Evolutionary conservation across 1,140 invertebrate species (phyloP).

Genomic region (Dreissena rostriformis): DNA sequence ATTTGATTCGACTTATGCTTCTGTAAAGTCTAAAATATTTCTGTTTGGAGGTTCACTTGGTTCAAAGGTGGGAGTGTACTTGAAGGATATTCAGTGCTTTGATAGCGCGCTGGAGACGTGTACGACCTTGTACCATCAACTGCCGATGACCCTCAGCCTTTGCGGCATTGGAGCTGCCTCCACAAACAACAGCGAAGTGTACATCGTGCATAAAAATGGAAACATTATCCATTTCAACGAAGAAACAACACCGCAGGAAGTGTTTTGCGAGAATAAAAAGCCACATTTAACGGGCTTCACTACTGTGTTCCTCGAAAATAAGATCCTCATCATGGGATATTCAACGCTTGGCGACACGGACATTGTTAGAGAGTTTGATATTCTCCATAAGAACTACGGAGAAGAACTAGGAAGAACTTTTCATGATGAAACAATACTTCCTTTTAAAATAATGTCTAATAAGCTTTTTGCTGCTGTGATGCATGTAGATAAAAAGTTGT

Average conservation of each 20-base stretch:
- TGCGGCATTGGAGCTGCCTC: constrained; percentile 36
- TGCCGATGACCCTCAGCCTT: constrained; percentile 40
- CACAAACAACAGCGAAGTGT: constrained; percentile 27
- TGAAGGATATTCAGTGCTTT: constrained; percentile 55
- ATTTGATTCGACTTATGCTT: constrained; percentile 45
- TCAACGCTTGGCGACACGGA: constrained; percentile 39
- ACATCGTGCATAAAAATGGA: constrained; percentile 40
- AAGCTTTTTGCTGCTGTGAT: constrained; percentile 24
- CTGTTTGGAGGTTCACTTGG: constrained; percentile 47
- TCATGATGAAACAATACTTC: constrained; percentile 24
- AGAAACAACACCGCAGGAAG: neutral
- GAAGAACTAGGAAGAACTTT: no score
- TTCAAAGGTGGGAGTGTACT: constrained; percentile 29
- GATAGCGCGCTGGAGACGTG: constrained; percentile 38
- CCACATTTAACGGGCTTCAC: constrained; percentile 36
- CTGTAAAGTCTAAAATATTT: constrained; percentile 37
- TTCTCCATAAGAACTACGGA: constrained; percentile 5
- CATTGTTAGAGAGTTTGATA: constrained; percentile 39
- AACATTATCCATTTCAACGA: constrained; percentile 52
- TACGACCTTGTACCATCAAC: constrained; percentile 24
- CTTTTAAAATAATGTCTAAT: constrained; percentile 44
- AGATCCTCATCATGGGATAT: constrained; percentile 42
- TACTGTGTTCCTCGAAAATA: constrained; percentile 24
- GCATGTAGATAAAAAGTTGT: constrained; percentile 34
- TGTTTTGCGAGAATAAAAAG: constrained; percentile 19